Base-by-base conservation (phyloP, 2,113 vertebrate species). In the Entelurus aequoreus region DNA sequence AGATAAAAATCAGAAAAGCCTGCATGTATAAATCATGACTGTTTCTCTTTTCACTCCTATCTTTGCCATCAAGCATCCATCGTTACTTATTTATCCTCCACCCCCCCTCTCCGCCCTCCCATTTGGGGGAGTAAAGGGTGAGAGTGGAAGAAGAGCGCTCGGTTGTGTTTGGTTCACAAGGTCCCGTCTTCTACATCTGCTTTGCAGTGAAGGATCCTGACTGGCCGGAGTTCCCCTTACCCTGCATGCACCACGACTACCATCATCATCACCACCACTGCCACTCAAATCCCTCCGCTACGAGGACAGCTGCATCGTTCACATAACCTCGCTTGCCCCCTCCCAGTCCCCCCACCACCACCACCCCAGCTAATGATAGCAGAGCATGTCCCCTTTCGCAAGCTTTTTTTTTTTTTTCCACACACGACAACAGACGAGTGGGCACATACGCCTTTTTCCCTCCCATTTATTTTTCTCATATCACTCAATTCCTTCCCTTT, bases 321-420 rank as follows among this genome's bases (percentile, higher is more conserved):
- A 90, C 79, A 85, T 91, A 88, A 90, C 90, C 91, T 92, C 90
- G 83, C 81, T 84, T 89, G 88, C 88, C 86, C 86, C 89, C 86
- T 74, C 79, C 82, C 60, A 54, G 66, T 53, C 61, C 71, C 28
- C 60, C 68, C 55, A 35, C 63, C 61, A 62, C 48, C 42, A 56
- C 62, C 65, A 21, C 50, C 71, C 76, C 65, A 64, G 82, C 89
- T 91, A 93, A 93, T 90, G 90, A 92, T 84, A 92, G 85, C 89
- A 90, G 85, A 88, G 87, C 89, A 88, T 60, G 74, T 84, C 90
- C 87, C 55, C 89, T 86, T 91, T 72, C 86, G 88, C 88, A 88
- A 81, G 88, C 88, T 91, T 92, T 93, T 94, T 93, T 88, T 86
- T 90, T 84, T 90, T 89, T 88, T 81, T 80, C 82, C 75, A 74